These are phyloP conservation scores for Coracias cyanogaster DNA, from an alignment of 2,797 vertebrate species.

Conservation along the genomic window DNA sequence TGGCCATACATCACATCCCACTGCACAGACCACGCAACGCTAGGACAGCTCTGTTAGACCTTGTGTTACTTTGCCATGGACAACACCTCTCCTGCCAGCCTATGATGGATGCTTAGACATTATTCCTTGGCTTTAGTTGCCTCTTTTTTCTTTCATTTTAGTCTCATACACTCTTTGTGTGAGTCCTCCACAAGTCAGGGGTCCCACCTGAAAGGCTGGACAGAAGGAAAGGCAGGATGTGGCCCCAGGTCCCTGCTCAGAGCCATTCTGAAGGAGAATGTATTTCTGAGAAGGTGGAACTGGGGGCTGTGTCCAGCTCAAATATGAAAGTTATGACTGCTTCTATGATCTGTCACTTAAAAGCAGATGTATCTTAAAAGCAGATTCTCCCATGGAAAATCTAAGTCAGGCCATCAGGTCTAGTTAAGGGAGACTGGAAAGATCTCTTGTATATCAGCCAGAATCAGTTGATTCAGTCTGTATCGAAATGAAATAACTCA, in stretches of 20 bases:
- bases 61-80: not conserved
- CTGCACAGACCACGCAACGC: fast-evolving
- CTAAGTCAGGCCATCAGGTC: not conserved
- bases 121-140: not conserved
- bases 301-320: not conserved
- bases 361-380: not conserved
- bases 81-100: not conserved
- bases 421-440: not conserved
- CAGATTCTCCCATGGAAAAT: not conserved
- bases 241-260: fast-evolving
- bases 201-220: not conserved
- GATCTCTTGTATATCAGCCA: not conserved
- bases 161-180: not conserved
- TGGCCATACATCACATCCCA: not conserved
- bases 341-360: not conserved
- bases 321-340: not conserved
- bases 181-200: fast-evolving
- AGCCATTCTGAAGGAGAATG: fast-evolving
- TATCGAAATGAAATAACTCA: not conserved
- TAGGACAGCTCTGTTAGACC: fast-evolving
- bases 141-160: not conserved
- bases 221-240: not conserved
- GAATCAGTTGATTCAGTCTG: not conserved
- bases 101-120: fast-evolving
- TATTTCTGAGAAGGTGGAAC: fast-evolving